phyloP scores from a whole-genome alignment of 2,113 vertebrate genomes.

The Stomatorhinus ivindoensis region DNA sequence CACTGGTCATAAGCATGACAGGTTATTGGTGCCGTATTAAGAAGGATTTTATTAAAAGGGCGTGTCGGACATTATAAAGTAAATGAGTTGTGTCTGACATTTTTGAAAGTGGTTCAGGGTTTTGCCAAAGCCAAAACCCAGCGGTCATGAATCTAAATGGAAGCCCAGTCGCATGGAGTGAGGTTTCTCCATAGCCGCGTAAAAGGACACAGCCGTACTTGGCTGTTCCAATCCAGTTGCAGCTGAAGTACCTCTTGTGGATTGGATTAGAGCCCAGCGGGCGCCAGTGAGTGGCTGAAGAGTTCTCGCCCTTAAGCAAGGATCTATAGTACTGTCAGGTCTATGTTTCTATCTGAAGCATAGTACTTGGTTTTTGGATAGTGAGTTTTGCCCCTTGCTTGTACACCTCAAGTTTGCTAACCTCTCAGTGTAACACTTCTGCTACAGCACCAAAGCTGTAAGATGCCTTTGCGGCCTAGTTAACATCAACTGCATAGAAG shows the following conservation, averaged over 20 bases:
- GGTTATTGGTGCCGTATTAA: background rate
- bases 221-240: background rate
- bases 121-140: background rate
- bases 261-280: background rate
- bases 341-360: background rate
- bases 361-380: background rate
- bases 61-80: background rate
- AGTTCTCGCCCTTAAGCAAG: background rate
- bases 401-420: background rate
- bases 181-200: background rate
- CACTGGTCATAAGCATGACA: background rate
- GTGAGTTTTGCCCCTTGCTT: background rate
- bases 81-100: background rate
- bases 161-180: background rate
- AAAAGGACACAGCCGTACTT: background rate
- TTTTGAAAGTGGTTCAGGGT: background rate
- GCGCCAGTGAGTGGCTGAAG: background rate
- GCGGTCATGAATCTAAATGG: background rate
- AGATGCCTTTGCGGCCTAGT: background rate
- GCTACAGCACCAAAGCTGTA: background rate
- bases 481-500: background rate
- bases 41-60: background rate
- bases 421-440: background rate
- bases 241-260: background rate
- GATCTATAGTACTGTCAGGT: background rate